A percentile compares a stretch with the other conserved stretches of the same genome.
Conservation (phyloP, 2,888 invertebrate species). For the Hoplodrina blanda region DNA sequence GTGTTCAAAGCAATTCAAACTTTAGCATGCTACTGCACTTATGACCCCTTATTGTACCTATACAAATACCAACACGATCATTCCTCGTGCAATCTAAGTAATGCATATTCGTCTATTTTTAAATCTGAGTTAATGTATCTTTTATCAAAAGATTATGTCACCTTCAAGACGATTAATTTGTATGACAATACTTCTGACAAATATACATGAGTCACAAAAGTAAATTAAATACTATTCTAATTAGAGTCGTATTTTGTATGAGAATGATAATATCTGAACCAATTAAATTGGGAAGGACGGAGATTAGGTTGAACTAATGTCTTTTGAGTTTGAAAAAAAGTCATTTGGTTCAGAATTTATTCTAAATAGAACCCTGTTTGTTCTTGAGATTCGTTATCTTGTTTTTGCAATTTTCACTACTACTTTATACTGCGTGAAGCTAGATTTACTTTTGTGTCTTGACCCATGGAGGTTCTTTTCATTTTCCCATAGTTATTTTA, state of each 20-base stretch:
- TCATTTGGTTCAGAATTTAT: too few species aligned
- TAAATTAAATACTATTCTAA: conserved; percentile 32
- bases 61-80: conserved; percentile 24
- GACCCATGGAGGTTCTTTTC: too few species aligned
- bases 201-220: conserved; percentile 44
- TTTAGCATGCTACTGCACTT: too few species aligned
- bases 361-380: too few species aligned
- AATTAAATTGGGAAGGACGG: conserved; percentile 16
- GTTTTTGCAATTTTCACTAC: too few species aligned
- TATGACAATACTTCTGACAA: conserved; percentile 46
- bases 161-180: conserved; percentile 32
- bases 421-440: too few species aligned
- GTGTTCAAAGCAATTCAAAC: too few species aligned
- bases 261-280: conserved; percentile 29
- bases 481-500: too few species aligned
- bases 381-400: too few species aligned
- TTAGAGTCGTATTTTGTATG: conserved; percentile 32
- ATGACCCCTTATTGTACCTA: background rate
- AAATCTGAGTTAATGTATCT: conserved; percentile 47
- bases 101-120: conserved; percentile 51
- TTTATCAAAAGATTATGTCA: conserved; percentile 55
- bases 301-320: background rate
- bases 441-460: too few species aligned
- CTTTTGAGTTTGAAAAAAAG: background rate
- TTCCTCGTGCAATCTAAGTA: conserved; percentile 31